Evolutionary conservation across 2,797 vertebrate genomes (phyloP), one percentile per base, ranked within the genome.

Genomic region (Sarcoramphus papa): DNA sequence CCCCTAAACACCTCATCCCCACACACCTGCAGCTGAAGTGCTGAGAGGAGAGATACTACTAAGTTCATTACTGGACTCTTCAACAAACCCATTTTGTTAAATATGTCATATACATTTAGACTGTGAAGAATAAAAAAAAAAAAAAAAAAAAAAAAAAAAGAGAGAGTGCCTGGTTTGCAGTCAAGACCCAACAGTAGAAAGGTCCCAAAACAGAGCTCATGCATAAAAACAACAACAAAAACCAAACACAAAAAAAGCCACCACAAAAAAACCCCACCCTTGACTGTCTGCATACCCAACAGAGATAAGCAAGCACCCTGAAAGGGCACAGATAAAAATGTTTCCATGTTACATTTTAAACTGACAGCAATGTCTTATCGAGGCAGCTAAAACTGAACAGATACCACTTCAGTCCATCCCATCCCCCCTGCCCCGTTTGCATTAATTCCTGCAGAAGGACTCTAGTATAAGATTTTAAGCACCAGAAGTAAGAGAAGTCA

Each of bases 401-500:
- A 68, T 31, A 79, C 8, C 45, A 25, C 24, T 69, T 65, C 12
- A 75, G 65, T 25, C 78, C 9, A 10, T 37, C 37, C 37, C 37
- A 37, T 37, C 57, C 23, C 40, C 28, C 88, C 68, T 37, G 30
- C 72, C 50, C 56, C 56, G 19, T 48, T 41, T 57, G 48, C 56
- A 87, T 57, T 68, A 68, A 90, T 75, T 85, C 41, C 78, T 1
- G 4, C 53, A 83, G 64, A 73, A 51, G 35, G 57, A 76, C 21
- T 92, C 43, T 8, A 56, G 43, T 33, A 7, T 31, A 91, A 78
- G 62, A 90, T 69, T 95, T 94, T 90, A 97, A 96, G 84, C 94
- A 91, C 25, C 70, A 75, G 74, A 74, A 95, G 68, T 37, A 94
- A 95, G 40, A 77, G 76, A 95, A 97, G 93, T 33, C 85, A 90